Conservation (phyloP, 2,888 invertebrate species). For the Pomacea canaliculata region DNA sequence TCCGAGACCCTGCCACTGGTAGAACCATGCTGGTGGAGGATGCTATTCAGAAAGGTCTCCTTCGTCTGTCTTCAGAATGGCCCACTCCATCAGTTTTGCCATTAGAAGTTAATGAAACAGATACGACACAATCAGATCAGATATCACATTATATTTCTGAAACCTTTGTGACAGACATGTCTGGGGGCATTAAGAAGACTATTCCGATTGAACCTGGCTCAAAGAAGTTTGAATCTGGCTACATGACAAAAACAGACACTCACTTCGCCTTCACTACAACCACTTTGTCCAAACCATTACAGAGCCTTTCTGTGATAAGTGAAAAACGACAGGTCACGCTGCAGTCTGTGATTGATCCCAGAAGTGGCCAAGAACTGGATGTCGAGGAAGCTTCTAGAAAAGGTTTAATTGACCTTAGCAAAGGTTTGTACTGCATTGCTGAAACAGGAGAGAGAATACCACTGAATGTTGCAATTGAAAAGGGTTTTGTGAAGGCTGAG, state of each 20-base stretch:
- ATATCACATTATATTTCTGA: conserved; percentile 13
- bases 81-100: conserved; percentile 36
- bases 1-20: conserved; percentile 82
- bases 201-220: conserved; percentile 37
- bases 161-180: conserved; percentile 31
- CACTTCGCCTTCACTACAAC: conserved; percentile 58
- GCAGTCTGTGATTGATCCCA: conserved; percentile 67
- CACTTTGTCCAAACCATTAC: conserved; percentile 55
- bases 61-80: conserved; percentile 56
- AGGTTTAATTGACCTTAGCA: conserved; percentile 86
- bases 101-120: conserved; percentile 19
- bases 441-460: conserved; percentile 82
- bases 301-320: conserved; percentile 54
- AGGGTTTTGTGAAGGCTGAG: conserved; percentile 82
- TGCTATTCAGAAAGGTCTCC: conserved; percentile 75
- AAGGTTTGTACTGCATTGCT: conserved; percentile 75
- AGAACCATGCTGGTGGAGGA: conserved; percentile 85
- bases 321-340: conserved; percentile 61
- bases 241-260: conserved; percentile 42
- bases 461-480: conserved; percentile 83
- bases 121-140: neutral
- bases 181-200: conserved; percentile 26
- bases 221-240: conserved; percentile 47
- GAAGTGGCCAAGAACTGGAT: conserved; percentile 67
- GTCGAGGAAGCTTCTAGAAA: conserved; percentile 82